Evolutionary conservation across 2,113 vertebrate genomes (phyloP).

Genomic region (Panthera uncia): DNA sequence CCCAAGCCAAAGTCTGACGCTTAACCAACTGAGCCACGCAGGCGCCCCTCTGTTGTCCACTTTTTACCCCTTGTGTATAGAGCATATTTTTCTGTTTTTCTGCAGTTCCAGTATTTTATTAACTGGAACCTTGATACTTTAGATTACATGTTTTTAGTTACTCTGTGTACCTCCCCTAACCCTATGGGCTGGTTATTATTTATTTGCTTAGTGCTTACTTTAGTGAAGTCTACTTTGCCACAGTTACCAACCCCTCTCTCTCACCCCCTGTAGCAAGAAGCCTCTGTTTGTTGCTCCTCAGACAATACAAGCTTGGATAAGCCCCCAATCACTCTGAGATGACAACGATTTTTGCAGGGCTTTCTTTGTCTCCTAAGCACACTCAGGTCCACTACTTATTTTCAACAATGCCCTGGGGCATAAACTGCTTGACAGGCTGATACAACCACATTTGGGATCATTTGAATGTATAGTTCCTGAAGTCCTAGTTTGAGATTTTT

Average conservation of each 20-base stretch:
- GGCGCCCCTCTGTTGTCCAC: neutral
- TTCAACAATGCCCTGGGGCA: neutral
- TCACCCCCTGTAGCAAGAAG: too few relatives aligned
- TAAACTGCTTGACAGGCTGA: neutral
- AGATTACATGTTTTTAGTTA: neutral
- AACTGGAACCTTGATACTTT: neutral
- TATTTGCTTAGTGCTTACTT: neutral
- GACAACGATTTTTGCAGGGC: neutral
- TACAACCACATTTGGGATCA: neutral
- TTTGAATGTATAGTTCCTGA: neutral
- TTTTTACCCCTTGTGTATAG: neutral
- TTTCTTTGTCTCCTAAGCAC: neutral
- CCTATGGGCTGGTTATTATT: neutral
- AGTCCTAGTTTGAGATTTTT: neutral
- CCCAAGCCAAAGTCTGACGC: too few relatives aligned
- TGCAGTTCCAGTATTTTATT: neutral
- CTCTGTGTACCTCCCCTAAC: neutral
- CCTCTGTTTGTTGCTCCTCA: neutral
- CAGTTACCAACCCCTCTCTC: neutral
- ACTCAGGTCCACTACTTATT: neutral
- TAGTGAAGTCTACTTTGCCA: neutral
- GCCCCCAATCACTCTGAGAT: neutral
- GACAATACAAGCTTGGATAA: neutral
- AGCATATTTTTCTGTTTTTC: neutral
- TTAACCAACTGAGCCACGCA: too few relatives aligned